Conservation (phyloP, 2,888 invertebrate genomes). For the Atethmia centrago region DNA sequence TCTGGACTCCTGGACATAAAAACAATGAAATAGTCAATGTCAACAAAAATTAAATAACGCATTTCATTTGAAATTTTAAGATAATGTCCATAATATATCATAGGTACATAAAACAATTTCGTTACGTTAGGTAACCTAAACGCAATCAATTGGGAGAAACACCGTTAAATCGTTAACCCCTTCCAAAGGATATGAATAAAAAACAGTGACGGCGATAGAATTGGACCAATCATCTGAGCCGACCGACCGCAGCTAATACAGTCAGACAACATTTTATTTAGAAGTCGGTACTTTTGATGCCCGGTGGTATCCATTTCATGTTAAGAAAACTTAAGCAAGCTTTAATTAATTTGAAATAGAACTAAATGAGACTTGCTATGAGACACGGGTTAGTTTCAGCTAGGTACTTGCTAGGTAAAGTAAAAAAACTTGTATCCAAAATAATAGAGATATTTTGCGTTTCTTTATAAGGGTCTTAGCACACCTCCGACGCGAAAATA, state of each 20-base stretch:
- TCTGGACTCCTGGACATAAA: too few species aligned
- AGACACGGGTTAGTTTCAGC: not conserved
- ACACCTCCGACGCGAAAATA: too few species aligned
- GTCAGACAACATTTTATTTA: conserved; percentile 11
- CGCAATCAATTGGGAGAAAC: conserved; percentile 23
- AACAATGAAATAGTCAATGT: too few species aligned
- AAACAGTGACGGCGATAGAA: not conserved
- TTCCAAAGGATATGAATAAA: conserved; percentile 10
- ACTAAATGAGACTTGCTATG: not conserved
- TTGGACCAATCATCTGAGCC: conserved; percentile 17
- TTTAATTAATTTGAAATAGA: conserved; percentile 15
- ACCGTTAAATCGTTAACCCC: conserved; percentile 30
- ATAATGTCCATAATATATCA: too few species aligned
- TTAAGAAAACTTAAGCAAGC: conserved; percentile 3
- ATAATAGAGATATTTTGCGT: too few species aligned
- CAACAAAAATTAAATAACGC: too few species aligned
- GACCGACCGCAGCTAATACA: not conserved
- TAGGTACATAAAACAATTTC: too few species aligned
- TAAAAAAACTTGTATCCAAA: not conserved
- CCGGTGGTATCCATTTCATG: not conserved
- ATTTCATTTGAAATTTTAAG: too few species aligned
- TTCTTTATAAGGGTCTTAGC: too few species aligned
- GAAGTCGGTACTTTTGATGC: conserved; percentile 28
- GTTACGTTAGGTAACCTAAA: not conserved
- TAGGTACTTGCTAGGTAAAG: not conserved